Base-by-base conservation (phyloP, 2,888 invertebrate genomes). In the Rhagium mordax region DNA sequence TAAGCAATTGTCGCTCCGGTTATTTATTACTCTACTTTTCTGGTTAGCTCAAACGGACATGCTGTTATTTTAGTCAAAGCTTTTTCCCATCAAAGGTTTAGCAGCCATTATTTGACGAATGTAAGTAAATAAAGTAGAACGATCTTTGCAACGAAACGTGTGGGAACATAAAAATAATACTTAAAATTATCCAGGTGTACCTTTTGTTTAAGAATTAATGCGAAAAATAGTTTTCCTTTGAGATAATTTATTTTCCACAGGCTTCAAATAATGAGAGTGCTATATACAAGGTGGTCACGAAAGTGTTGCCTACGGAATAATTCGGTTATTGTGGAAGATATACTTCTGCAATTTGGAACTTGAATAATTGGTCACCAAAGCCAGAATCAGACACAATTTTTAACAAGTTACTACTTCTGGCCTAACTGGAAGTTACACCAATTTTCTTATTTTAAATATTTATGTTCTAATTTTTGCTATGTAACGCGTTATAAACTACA, bases 11-110 rank as follows among this genome's bases (percentile, higher is more conserved):
- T 74, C 65, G 53, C 57, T 68, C 55, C 47, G 24, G 70, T 69
- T 62, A 76, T 76, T 76, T 76, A 76, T 76, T 72, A 70, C 76
- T 72, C 8, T 41, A 20, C n/a, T 24, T 21, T 55, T 15, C 18
- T 29, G 49, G 27, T 33, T 53, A 53, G 20, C 33, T 29, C 21
- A 20, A 47, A 57, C 41, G 47, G 57, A 67, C 24, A 24, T 57
- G 67, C 57, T 67, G 13, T 57, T 67, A 67, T 67, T 57, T 66
- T 57, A 47, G 57, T 18, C 20, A 5, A 33, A 20, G 24, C 65
- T 27, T 5, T 27, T 66, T 51, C 65, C 65, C 48, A 49, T 49
- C 51, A 51, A 64, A 41, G 49, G 27, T 27, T 64, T 64, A 51
- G 5, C 27, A 41, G 49, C 15, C 48, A 29, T 29, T 41, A 18